A percentile compares a stretch with the other conserved stretches of the same genome.
Evolutionary conservation across 2,888 invertebrate genomes (phyloP).

Genomic region (Bellardia bayeri): DNA sequence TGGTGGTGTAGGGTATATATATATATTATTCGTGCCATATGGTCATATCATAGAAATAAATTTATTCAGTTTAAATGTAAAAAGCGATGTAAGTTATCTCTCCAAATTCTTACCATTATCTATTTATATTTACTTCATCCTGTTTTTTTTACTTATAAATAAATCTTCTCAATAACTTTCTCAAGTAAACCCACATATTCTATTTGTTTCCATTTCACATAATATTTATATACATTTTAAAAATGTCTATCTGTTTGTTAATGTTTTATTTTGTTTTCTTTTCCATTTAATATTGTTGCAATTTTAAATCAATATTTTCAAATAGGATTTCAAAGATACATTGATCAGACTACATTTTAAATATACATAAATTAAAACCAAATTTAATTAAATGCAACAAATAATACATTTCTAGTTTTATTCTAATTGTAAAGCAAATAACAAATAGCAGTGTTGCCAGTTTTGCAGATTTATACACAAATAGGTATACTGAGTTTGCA

Average conservation of each 20-base stretch:
- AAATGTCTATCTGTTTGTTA: not conserved
- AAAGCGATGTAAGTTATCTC: no score
- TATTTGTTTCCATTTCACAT: not conserved
- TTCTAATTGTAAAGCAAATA: not conserved
- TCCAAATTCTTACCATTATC: no score
- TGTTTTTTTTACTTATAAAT: not conserved
- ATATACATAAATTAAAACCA: constrained; percentile 23
- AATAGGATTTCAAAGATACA: constrained; percentile 8
- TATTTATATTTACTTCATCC: no score
- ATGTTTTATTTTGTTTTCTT: not conserved
- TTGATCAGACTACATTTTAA: not conserved
- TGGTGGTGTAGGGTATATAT: no score
- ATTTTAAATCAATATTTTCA: constrained; percentile 17
- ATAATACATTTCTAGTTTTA: not conserved
- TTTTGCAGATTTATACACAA: no score
- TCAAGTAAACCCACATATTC: not conserved
- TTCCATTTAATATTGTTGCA: not conserved
- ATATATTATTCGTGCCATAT: no score
- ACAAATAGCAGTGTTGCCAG: not conserved
- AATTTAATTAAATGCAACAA: not conserved
- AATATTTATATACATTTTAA: not conserved
- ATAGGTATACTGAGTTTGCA: no score
- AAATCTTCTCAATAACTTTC: not conserved
- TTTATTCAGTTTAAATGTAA: no score
- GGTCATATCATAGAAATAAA: no score